Percentiles rank a stretch among this genome's conserved stretches.
Conservation (phyloP, 2,888 invertebrate species). For the Philereme transversata region DNA sequence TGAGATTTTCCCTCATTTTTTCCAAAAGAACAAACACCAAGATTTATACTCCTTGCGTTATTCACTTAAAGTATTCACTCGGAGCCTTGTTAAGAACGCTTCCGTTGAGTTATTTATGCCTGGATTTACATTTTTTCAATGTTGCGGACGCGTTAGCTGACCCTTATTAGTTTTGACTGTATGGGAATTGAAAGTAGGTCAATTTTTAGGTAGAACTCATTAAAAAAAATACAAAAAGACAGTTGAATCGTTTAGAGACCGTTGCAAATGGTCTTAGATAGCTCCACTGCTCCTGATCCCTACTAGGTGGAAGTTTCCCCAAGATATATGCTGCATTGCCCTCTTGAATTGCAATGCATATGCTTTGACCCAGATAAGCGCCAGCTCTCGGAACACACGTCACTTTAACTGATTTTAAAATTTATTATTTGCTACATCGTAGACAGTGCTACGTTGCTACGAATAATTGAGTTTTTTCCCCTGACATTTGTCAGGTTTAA, state of each 20-base stretch:
- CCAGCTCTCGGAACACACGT: too few relatives aligned
- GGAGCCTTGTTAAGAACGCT: slow-evolving; percentile 39
- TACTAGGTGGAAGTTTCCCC: too few relatives aligned
- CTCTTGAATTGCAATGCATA: too few relatives aligned
- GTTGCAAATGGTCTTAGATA: too few relatives aligned
- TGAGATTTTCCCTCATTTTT: slow-evolving; percentile 25
- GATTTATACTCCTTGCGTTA: slow-evolving; percentile 38
- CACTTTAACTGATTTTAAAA: too few relatives aligned
- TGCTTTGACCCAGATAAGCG: too few relatives aligned
- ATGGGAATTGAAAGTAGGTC: background rate
- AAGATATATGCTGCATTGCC: too few relatives aligned
- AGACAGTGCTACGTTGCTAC: background rate
- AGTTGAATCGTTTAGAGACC: too few relatives aligned
- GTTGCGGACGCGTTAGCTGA: slow-evolving; percentile 9
- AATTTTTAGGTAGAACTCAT: too few relatives aligned
- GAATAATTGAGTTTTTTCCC: background rate
- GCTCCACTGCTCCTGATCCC: too few relatives aligned
- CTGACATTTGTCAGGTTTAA: too few relatives aligned
- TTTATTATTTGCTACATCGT: background rate
- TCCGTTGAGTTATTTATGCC: slow-evolving; percentile 35
- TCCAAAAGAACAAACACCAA: slow-evolving; percentile 38
- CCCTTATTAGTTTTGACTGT: slow-evolving; percentile 28
- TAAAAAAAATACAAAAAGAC: too few relatives aligned
- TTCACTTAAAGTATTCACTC: slow-evolving; percentile 38
- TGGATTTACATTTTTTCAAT: slow-evolving; percentile 35